Evolutionary conservation across 92 coral and sea anemone genomes (phyloP).

Genomic region (Actinostola sp.): DNA sequence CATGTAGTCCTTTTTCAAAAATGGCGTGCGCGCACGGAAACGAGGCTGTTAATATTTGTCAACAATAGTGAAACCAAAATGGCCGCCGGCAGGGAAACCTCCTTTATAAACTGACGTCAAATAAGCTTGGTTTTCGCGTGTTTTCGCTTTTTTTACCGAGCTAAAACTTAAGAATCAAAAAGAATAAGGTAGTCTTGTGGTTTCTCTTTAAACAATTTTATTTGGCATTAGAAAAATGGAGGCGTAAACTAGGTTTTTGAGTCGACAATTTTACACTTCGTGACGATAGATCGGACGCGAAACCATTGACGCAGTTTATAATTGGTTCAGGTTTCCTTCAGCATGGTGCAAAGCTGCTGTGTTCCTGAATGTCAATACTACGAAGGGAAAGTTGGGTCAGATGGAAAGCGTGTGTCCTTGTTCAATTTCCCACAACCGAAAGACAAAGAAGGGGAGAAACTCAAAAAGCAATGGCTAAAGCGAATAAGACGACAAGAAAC

Average conservation of each 20-base stretch:
- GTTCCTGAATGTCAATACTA: slow-evolving; percentile 23
- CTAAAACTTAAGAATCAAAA: background rate
- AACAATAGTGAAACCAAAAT: slow-evolving; percentile 16
- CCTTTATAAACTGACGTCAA: background rate
- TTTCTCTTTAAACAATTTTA: background rate
- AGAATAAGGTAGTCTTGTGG: background rate
- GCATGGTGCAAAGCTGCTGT: slow-evolving; percentile 10
- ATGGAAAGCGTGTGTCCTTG: slow-evolving; percentile 26
- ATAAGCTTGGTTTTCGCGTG: slow-evolving; percentile 12
- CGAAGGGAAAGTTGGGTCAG: slow-evolving; percentile 22
- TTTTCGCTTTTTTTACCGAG: background rate
- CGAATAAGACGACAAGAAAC: slow-evolving; percentile 14
- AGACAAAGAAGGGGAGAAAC: slow-evolving; percentile 25
- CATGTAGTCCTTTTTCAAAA: background rate
- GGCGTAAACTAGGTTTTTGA: slow-evolving; percentile 1
- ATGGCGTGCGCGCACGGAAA: slow-evolving; percentile 9
- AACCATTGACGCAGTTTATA: too few relatives aligned
- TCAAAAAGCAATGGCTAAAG: slow-evolving; percentile 17
- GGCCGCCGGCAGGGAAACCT: slow-evolving; percentile 32
- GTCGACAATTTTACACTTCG: background rate
- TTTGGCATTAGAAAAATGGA: background rate
- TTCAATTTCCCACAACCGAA: slow-evolving; percentile 23
- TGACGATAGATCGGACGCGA: background rate
- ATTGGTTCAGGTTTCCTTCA: slow-evolving; percentile 16
- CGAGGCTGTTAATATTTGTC: slow-evolving; percentile 24